Evolutionary conservation across 2,113 vertebrate genomes (phyloP), one percentile per base, ranked within the genome.

Genomic region (Seriola dumerili): DNA sequence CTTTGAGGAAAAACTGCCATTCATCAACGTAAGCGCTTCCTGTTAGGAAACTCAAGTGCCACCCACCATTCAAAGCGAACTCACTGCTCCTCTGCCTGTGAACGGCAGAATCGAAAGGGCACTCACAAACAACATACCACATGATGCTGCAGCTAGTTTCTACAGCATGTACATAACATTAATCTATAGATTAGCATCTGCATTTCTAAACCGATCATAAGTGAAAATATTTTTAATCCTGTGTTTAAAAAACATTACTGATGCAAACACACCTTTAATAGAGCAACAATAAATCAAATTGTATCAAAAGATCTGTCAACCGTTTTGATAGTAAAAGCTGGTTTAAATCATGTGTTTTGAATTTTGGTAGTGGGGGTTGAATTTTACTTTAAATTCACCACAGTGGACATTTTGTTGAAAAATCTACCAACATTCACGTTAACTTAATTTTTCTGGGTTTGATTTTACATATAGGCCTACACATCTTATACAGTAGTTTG

Each of bases 21-120:
- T 89, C 83, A 90, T 89, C 63, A 86, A 77, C 77, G 67, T 59
- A 88, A 89, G 88, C 77, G 38, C 89, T 93, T 94, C 93, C 93
- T 94, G 92, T 85, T 74, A 90, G 84, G 87, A 90, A 90, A 87
- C 87, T 50, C 32, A 87, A 71, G 72, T 80, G 85, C 85, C 90
- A 91, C 86, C 90, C 80, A 86, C 89, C 81, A 80, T 72, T 83
- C 80, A 86, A 50, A 84, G 77, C 84, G 61, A 57, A 21, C 62
- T 65, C 9, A 70, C 71, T 11, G 4, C 64, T 68, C 40, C 65
- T 48, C 25, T 73, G 55, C 38, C n/a, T 54, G 55, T 32, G 72
- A 84, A 67, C 2, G 16, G 46, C 36, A 66, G 32, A 81, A 74
- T 8, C 8, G n/a, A 75, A 82, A 81, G 69, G 46, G 52, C 59